Percentiles rank a stretch among this genome's conserved stretches.
These are phyloP conservation scores for Centrocercus urophasianus DNA, from an alignment of 2,113 vertebrate species.

Conservation along the genomic window DNA sequence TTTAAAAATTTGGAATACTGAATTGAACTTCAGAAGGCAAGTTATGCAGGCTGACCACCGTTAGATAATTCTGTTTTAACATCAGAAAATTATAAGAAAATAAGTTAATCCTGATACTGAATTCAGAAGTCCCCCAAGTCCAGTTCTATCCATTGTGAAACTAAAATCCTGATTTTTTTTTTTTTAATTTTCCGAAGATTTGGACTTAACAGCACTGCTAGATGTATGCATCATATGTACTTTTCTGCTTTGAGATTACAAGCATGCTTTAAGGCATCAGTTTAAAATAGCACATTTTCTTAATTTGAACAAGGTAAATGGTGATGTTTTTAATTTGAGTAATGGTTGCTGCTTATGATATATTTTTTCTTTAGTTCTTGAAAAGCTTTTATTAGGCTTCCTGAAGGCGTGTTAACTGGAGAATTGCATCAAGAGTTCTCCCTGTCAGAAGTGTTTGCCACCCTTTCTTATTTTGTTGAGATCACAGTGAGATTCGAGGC, in stretches of 20 bases:
- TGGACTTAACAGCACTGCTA: background rate
- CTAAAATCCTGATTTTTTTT: background rate
- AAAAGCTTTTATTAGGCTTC: background rate
- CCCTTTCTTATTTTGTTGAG: background rate
- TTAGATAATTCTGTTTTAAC: background rate
- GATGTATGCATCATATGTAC: background rate
- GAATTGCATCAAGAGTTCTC: background rate
- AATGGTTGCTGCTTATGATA: background rate
- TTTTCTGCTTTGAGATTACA: background rate
- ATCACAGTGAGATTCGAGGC: background rate
- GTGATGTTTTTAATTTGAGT: background rate
- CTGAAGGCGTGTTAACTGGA: background rate
- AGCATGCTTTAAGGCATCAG: rapidly evolving
- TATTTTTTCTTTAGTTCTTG: background rate
- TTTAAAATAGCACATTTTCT: background rate
- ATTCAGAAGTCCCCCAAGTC: background rate
- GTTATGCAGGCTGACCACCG: background rate
- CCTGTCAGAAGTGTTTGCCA: background rate
- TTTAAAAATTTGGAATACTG: background rate
- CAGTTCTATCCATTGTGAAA: background rate
- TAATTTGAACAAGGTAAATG: background rate
- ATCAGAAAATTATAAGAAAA: background rate
- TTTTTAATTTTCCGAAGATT: background rate
- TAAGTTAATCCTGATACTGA: background rate
- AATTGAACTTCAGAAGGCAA: background rate